These are phyloP conservation scores for Hozukius guyotensis DNA, from an alignment of 2,797 vertebrate genomes.

Conservation along the genomic window DNA sequence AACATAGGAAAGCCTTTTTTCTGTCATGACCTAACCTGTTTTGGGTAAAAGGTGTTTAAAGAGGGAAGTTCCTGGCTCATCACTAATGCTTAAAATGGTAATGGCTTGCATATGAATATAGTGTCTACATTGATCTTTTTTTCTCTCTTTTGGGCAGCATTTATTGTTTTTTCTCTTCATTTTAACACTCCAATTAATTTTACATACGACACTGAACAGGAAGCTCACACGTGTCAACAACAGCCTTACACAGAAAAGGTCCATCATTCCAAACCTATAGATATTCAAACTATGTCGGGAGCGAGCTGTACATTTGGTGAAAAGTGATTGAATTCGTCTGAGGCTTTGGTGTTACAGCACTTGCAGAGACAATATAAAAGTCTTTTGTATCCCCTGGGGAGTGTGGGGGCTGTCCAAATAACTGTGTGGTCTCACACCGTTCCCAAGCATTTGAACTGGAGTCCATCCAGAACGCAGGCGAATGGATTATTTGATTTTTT, in stretches of 20 bases:
- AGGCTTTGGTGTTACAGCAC: constrained; percentile 22
- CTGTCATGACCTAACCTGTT: constrained; percentile 60
- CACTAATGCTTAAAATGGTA: constrained; percentile 32
- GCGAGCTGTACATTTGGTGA: constrained; percentile 7
- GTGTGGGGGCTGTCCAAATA: constrained; percentile 49
- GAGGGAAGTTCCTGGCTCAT: constrained; percentile 38
- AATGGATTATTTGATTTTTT: constrained; percentile 62
- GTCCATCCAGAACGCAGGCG: constrained; percentile 49
- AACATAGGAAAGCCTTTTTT: constrained; percentile 40
- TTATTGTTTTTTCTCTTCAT: constrained; percentile 4
- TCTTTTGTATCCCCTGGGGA: constrained; percentile 41
- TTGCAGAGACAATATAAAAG: constrained; percentile 38
- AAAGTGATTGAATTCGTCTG: constrained; percentile 21
- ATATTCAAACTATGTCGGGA: neutral
- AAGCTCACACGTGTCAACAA: neutral
- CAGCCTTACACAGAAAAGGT: neutral
- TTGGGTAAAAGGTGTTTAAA: constrained; percentile 34
- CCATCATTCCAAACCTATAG: neutral
- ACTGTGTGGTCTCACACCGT: constrained; percentile 52
- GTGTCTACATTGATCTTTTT: neutral
- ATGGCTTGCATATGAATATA: constrained; percentile 26
- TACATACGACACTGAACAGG: neutral
- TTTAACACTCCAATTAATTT: neutral
- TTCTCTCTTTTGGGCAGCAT: neutral
- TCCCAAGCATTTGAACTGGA: constrained; percentile 60